Evolutionary conservation across 1,140 invertebrate genomes (phyloP).

Genomic region (Pentalonia nigronervosa): DNA sequence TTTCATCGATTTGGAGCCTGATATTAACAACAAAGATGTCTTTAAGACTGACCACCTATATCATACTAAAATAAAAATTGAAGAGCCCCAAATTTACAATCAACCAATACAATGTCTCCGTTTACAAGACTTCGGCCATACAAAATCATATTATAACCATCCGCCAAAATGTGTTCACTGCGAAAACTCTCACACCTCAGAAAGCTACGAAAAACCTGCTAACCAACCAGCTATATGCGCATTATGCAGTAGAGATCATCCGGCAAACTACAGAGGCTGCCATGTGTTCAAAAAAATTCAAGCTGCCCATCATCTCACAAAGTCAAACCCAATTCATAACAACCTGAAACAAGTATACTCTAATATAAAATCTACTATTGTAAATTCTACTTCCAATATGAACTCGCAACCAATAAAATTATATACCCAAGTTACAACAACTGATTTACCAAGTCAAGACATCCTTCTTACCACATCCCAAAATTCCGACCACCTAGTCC

Average conservation of each 20-base stretch:
- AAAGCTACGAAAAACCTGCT: background rate
- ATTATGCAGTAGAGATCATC: background rate
- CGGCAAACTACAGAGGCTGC: background rate
- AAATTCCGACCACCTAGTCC: background rate
- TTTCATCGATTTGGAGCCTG: too few species aligned
- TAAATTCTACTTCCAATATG: background rate
- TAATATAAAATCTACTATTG: background rate
- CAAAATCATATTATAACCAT: background rate
- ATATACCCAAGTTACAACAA: background rate
- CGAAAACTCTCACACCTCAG: background rate
- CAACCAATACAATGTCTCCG: background rate
- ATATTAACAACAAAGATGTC: too few species aligned
- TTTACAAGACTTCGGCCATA: background rate
- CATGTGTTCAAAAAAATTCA: background rate
- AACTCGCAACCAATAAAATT: background rate
- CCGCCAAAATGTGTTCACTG: background rate
- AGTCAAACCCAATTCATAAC: background rate
- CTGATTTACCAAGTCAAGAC: too few species aligned
- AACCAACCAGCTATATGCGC: background rate
- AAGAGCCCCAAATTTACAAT: background rate
- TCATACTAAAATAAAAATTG: too few species aligned
- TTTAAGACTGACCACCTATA: too few species aligned
- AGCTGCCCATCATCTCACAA: background rate
- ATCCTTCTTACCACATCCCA: background rate
- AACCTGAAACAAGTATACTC: background rate